Percentiles rank a stretch among this genome's conserved stretches.
These are phyloP conservation scores for Columbina picui DNA, from an alignment of 2,113 vertebrate species.

Conservation along the genomic window DNA sequence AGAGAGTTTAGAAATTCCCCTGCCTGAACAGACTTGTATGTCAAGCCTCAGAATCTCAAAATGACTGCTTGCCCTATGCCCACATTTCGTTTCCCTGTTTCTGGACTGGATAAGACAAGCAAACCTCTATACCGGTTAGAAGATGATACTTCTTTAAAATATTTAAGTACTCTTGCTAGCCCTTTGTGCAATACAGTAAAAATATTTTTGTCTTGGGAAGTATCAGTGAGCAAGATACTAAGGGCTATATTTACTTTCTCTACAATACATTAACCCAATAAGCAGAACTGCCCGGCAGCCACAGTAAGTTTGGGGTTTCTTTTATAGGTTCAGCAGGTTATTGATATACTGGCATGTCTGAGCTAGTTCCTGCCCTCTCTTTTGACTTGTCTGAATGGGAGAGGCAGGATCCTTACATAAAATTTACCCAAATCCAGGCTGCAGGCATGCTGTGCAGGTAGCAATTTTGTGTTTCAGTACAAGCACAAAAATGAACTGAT, in stretches of 20 bases:
- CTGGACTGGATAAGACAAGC: background rate
- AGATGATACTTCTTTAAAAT: background rate
- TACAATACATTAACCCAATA: background rate
- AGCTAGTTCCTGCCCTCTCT: background rate
- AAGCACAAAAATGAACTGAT: background rate
- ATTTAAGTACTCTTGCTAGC: background rate
- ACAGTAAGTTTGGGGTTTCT: background rate
- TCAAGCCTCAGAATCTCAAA: background rate
- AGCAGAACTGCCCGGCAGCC: background rate
- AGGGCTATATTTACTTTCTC: background rate
- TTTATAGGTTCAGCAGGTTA: background rate
- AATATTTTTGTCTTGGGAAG: background rate
- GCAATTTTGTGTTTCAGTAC: rapidly evolving
- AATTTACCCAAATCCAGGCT: background rate
- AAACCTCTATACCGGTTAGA: rapidly evolving
- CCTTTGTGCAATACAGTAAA: background rate
- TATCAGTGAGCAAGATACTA: background rate
- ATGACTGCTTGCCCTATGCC: background rate
- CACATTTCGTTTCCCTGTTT: background rate
- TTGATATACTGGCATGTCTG: background rate
- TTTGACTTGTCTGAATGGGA: rapidly evolving
- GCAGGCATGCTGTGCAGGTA: background rate
- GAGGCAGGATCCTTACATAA: background rate
- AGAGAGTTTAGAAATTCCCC: background rate
- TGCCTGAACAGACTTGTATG: background rate